Percentiles rank a stretch among this genome's conserved stretches.
Conservation (phyloP, 35 echinoderm and acorn worm genomes). For the Apostichopus californicus region DNA sequence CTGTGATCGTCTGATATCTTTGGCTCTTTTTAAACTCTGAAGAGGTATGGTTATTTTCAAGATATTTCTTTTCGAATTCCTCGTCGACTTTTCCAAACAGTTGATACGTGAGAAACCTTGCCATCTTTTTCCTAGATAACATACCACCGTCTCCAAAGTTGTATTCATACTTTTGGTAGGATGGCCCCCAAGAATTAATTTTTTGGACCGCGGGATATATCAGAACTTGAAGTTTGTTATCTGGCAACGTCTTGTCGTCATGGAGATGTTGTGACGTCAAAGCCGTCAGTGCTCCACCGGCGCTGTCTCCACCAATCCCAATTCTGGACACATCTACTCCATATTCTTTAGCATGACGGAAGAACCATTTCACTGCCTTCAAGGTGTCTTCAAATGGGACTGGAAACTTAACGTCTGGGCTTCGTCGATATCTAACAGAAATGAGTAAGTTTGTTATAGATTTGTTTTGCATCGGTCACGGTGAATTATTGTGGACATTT, state of each 20-base stretch:
- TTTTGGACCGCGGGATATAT: conserved; percentile 69
- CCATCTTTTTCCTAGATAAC: conserved; percentile 13
- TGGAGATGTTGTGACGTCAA: conserved; percentile 48
- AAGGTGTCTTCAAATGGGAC: conserved; percentile 57
- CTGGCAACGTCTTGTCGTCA: conserved; percentile 57
- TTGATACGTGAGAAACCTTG: conserved; percentile 30
- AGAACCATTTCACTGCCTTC: conserved; percentile 65
- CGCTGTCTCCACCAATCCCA: conserved; percentile 72
- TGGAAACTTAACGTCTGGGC: conserved; percentile 60
- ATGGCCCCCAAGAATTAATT: conserved; percentile 57
- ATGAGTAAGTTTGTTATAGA: too few species aligned
- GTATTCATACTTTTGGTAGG: conserved; percentile 61
- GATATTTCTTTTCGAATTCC: conserved; percentile 24
- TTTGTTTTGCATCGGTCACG: too few species aligned
- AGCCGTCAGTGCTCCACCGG: conserved; percentile 64
- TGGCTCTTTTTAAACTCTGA: conserved; percentile 45
- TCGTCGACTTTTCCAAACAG: conserved; percentile 51
- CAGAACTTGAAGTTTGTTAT: conserved; percentile 66
- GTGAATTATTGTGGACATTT: too few species aligned
- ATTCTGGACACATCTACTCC: conserved; percentile 54
- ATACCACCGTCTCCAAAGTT: conserved; percentile 63
- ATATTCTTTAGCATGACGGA: conserved; percentile 60
- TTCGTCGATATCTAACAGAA: conserved; percentile 58
- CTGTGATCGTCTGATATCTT: not conserved
- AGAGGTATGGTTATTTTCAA: conserved; percentile 63